A percentile compares a stretch with the other conserved stretches of the same genome.
Conservation (phyloP, 2,113 vertebrate genomes). For the Dascyllus trimaculatus region DNA sequence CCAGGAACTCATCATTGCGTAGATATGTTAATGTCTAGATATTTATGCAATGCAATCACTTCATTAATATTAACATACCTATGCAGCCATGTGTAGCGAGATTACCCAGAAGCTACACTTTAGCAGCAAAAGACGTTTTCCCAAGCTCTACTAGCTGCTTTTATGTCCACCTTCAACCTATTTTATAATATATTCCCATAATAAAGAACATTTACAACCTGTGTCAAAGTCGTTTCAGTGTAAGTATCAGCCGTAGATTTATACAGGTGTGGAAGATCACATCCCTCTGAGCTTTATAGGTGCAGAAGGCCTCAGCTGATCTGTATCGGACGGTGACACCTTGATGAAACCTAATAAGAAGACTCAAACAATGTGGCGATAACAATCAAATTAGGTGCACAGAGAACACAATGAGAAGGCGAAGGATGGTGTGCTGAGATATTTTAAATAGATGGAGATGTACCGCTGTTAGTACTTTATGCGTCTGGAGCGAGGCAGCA, state of each 20-base stretch:
- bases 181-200: neutral
- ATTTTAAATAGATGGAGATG: slow-evolving; percentile 11
- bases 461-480: slow-evolving; percentile 18
- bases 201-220: neutral
- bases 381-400: slow-evolving; percentile 18
- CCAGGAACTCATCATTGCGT: no score
- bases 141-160: neutral
- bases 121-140: no score
- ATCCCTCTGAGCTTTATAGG: neutral
- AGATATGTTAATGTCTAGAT: no score
- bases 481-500: slow-evolving; percentile 29
- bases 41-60: no score
- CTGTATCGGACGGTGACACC: slow-evolving; percentile 17
- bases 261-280: neutral
- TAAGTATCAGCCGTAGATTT: slow-evolving; percentile 1
- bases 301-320: slow-evolving; percentile 13
- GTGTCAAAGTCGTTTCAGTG: neutral
- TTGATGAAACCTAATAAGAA: slow-evolving; percentile 4
- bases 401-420: neutral
- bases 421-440: neutral
- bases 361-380: slow-evolving; percentile 4
- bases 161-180: neutral
- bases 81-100: no score
- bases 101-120: no score
- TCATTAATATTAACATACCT: no score